Conservation (phyloP, 2,113 vertebrate species). For the Proterorhinus semilunaris region DNA sequence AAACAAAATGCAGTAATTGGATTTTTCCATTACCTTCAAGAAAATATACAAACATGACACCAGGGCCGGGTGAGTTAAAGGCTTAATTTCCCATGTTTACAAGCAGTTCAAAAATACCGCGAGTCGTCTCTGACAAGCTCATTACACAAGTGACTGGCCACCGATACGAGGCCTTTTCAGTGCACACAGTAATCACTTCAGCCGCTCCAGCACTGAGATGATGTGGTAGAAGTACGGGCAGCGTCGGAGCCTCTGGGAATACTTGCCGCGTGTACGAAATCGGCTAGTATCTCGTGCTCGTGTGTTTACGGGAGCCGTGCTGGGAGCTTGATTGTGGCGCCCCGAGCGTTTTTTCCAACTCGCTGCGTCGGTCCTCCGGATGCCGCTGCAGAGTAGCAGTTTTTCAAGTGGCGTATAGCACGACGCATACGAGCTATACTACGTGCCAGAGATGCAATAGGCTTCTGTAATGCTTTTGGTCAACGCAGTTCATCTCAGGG, state of each 20-base stretch:
- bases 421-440: conserved; percentile 37
- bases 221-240: conserved; percentile 9
- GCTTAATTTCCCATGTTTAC: neutral
- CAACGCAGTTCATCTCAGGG: conserved; percentile 36
- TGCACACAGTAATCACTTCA: conserved; percentile 33
- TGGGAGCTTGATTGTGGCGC: conserved; percentile 43
- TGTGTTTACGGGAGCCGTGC: conserved; percentile 25
- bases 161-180: conserved; percentile 33
- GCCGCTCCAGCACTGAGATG: conserved; percentile 9
- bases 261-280: conserved; percentile 32
- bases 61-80: neutral
- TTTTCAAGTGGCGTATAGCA: conserved; percentile 33
- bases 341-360: conserved; percentile 27
- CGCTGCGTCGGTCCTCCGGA: neutral
- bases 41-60: neutral
- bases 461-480: conserved; percentile 36
- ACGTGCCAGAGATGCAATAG: conserved; percentile 33
- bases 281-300: conserved; percentile 37
- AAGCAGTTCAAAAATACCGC: conserved; percentile 20
- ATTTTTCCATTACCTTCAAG: too few species aligned
- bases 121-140: conserved; percentile 36
- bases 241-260: conserved; percentile 9
- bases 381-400: conserved; percentile 24
- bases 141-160: conserved; percentile 51
- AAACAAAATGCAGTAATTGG: too few species aligned